Evolutionary conservation across 2,797 vertebrate genomes (phyloP), one percentile per base, ranked within the genome.

Genomic region (Ctenosaura bakeri): DNA sequence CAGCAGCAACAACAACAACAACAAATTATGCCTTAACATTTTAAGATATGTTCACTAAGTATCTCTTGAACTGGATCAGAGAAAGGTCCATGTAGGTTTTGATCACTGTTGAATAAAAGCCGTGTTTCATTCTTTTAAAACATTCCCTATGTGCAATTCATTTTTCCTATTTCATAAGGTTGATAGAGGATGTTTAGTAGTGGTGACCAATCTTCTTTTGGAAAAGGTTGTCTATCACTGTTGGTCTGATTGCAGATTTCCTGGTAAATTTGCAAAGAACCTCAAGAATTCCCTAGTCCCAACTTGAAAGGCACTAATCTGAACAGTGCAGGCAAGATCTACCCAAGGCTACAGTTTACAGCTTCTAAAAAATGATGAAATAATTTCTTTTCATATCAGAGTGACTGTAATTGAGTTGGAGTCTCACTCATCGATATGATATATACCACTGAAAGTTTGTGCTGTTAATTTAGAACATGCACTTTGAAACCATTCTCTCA

Each of bases 321-420:
- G 46, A 54, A 80, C 29, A 80, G 26, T 42, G 22, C 42, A 35
- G 50, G 46, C 83, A 85, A 85, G 66, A 32, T 85, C 64, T 42
- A 35, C 59, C 59, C 26, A 85, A 71, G 42, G 38, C 35, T 62
- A 64, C 38, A 66, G 81, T 64, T 83, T 64, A 66, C 83, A 52
- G 20, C 46, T 56, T 86, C 50, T 86, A 24, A 86, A 74, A 66
- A 74, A 66, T 38, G 35, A 86, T 86, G n/a, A 86, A 76, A 76
- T 86, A 38, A 35, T 26, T 85, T 14, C 6, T 85, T n/a, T 52
- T 85, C 18, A 85, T 50, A 18, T 85, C 64, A 32, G 42, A 6
- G 26, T 74, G 66, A 52, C 66, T 54, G 6, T 73, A 10, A 73
- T 56, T 85, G n/a, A 85, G 38, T 85, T 54, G n/a, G 12, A 85